These are phyloP conservation scores for Murina feae DNA, from an alignment of 2,113 vertebrate species.

Conservation along the genomic window DNA sequence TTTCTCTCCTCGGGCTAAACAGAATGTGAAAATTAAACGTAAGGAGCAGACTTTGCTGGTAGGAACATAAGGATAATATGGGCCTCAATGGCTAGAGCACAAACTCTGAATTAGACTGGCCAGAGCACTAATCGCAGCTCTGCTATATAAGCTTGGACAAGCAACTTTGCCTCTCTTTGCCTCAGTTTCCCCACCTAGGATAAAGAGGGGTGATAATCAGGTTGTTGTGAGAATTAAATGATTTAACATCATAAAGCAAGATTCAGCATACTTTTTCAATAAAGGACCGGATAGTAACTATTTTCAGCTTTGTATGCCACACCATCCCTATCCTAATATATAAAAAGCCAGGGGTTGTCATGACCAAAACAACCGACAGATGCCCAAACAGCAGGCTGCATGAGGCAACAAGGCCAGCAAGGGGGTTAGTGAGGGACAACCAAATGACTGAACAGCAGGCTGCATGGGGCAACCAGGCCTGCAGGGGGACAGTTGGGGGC, in stretches of 20 bases:
- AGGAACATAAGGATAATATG: neutral
- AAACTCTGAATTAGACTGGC: too few species aligned
- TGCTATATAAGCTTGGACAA: neutral
- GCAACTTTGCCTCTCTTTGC: neutral
- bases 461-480: too few species aligned
- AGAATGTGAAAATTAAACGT: neutral
- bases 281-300: neutral
- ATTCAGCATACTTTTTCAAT: neutral
- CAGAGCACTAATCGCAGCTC: neutral
- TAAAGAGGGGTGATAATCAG: neutral
- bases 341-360: too few species aligned
- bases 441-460: too few species aligned
- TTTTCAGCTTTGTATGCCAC: neutral
- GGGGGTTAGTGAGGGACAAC: too few species aligned
- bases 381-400: too few species aligned
- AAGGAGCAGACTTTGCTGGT: neutral
- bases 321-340: too few species aligned
- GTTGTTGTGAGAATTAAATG: neutral
- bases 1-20: neutral
- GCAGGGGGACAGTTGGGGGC: too few species aligned
- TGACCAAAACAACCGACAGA: too few species aligned
- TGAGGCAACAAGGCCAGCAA: too few species aligned
- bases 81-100: neutral
- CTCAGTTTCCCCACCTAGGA: neutral
- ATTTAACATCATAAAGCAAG: neutral